These are phyloP conservation scores for Helicoverpa armigera DNA, from an alignment of 1,140 invertebrate genomes.

Conservation along the genomic window DNA sequence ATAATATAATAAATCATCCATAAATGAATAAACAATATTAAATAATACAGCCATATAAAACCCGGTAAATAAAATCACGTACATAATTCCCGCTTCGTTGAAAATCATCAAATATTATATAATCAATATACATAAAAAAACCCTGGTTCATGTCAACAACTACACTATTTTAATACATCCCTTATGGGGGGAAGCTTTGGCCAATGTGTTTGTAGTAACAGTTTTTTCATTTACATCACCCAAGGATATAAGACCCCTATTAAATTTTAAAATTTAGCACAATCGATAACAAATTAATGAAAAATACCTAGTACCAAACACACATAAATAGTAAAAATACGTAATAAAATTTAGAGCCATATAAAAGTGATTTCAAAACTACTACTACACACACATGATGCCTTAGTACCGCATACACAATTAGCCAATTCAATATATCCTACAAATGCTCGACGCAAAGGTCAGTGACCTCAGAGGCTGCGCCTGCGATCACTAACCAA, in stretches of 20 bases:
- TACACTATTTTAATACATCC: conserved; percentile 18
- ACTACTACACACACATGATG: neutral
- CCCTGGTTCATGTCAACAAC: conserved; percentile 32
- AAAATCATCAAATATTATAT: conserved; percentile 24
- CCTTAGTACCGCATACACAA: conserved; percentile 2
- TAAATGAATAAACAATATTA: conserved; percentile 18
- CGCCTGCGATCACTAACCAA: conserved; percentile 12
- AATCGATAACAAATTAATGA: too few relatives aligned
- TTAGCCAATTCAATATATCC: conserved; percentile 15
- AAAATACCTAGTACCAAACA: neutral
- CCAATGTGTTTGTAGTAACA: neutral
- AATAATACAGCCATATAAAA: conserved; percentile 31
- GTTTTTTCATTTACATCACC: neutral
- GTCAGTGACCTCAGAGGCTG: neutral
- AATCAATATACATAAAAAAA: conserved; percentile 46
- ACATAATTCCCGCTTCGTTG: conserved; percentile 16
- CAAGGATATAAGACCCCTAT: too few relatives aligned
- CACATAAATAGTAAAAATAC: too few relatives aligned
- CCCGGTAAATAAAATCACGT: conserved; percentile 31
- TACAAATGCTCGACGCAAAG: neutral
- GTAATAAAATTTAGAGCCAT: neutral
- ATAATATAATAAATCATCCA: neutral
- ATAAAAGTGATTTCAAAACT: neutral
- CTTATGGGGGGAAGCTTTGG: neutral
- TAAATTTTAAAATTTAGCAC: too few relatives aligned